These are phyloP conservation scores for Pegoplata infirma DNA, from an alignment of 2,888 invertebrate species.

Conservation along the genomic window DNA sequence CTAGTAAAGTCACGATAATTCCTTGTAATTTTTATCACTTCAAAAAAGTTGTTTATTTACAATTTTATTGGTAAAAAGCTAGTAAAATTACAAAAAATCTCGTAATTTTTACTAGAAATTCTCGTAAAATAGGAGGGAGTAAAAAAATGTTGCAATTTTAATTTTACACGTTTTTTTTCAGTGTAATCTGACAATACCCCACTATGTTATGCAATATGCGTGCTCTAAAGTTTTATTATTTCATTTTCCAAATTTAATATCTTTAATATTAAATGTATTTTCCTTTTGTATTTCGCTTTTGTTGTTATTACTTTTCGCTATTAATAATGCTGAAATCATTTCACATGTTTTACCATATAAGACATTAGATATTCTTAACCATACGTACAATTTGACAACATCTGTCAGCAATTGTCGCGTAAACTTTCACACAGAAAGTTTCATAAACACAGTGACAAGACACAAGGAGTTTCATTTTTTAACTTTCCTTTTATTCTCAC, in stretches of 20 bases:
- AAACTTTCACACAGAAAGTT: conserved; percentile 37
- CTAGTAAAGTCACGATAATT: no score
- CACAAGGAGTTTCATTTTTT: conserved; percentile 15
- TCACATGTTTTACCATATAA: conserved; percentile 1
- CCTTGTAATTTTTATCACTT: no score
- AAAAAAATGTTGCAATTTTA: no score
- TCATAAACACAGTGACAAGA: conserved; percentile 20
- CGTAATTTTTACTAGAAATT: no score
- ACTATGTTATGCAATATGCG: no score
- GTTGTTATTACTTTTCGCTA: neutral
- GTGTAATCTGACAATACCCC: no score
- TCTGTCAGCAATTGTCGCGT: conserved; percentile 46
- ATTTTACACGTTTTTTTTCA: no score
- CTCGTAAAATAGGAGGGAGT: no score
- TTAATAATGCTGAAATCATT: conserved; percentile 21
- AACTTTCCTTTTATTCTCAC: conserved; percentile 18
- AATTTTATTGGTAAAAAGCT: no score
- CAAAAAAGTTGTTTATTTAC: no score
- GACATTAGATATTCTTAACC: conserved; percentile 42
- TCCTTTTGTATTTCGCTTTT: neutral
- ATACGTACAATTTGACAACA: conserved; percentile 40
- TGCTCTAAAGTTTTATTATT: no score
- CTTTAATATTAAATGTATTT: conserved; percentile 1
- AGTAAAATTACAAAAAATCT: no score
- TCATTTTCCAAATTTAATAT: neutral